phyloP scores from a whole-genome alignment of 2,888 invertebrate genomes.

The Calephelis perditalis region DNA sequence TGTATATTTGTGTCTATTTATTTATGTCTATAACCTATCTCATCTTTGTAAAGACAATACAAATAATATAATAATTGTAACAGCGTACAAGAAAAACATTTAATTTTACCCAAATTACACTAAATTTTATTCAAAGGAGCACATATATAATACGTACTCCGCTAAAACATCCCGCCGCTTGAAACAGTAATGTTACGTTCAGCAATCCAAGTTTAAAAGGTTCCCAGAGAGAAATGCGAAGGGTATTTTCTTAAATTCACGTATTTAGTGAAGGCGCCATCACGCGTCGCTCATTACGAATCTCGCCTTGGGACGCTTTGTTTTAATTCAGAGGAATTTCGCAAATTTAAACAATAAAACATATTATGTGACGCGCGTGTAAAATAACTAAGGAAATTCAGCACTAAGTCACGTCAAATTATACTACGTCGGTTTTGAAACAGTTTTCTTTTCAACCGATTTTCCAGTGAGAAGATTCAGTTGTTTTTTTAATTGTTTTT shows the following conservation, averaged over 20 bases:
- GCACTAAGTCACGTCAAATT: constrained; percentile 1
- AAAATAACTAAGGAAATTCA: constrained; percentile 7
- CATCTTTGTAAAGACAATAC: no score
- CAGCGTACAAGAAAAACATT: background rate
- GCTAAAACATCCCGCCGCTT: constrained; percentile 28
- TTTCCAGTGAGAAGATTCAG: no score
- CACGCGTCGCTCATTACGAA: constrained; percentile 49
- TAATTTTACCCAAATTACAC: background rate
- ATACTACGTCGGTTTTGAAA: background rate
- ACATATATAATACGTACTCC: constrained; percentile 12
- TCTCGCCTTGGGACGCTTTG: constrained; percentile 43
- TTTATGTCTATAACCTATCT: no score
- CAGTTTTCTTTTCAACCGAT: no score
- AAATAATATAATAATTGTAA: no score
- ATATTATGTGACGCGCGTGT: constrained; percentile 44
- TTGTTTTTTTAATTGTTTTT: no score
- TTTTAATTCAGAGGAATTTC: constrained; percentile 37
- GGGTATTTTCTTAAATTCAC: constrained; percentile 41
- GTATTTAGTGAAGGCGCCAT: constrained; percentile 41
- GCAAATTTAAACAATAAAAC: constrained; percentile 36
- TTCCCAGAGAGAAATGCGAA: constrained; percentile 40
- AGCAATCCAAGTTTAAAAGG: constrained; percentile 34
- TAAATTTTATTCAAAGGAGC: constrained; percentile 1
- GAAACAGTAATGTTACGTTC: constrained; percentile 38
- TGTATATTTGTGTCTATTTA: no score